Evolutionary conservation across 2,113 vertebrate species (phyloP).

Genomic region (Trachemys scripta): DNA sequence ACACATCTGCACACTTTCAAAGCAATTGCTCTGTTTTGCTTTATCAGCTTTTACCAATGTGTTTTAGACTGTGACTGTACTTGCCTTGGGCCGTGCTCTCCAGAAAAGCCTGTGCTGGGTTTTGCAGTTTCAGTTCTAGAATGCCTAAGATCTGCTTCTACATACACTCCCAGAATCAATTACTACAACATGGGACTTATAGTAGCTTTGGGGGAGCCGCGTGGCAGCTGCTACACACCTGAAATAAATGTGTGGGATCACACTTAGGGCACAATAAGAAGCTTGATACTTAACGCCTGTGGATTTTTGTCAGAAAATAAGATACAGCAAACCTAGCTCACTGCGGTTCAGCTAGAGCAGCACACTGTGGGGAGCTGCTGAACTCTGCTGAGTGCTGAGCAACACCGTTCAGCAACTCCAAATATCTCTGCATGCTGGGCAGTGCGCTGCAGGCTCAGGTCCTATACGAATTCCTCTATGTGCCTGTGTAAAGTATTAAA

Average conservation of each 20-base stretch:
- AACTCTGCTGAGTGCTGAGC: not conserved
- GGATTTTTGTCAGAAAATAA: not conserved
- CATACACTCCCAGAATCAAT: not conserved
- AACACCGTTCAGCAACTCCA: not conserved
- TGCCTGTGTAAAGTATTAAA: not conserved
- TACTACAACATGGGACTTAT: not conserved
- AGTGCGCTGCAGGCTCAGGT: not conserved
- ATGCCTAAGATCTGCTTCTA: not conserved
- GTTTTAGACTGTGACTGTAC: not conserved
- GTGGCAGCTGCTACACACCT: not conserved
- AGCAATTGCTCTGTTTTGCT: not conserved
- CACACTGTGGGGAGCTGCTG: not conserved
- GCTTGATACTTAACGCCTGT: not conserved
- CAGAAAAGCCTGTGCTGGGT: not conserved
- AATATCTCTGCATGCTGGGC: not conserved
- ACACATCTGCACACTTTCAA: fast-evolving
- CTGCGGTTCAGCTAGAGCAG: not conserved
- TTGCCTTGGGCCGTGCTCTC: fast-evolving
- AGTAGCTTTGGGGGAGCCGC: not conserved
- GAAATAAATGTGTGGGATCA: not conserved
- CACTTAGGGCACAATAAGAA: not conserved
- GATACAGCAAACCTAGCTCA: not conserved
- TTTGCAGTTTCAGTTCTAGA: not conserved
- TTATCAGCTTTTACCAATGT: not conserved
- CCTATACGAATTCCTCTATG: not conserved